These are phyloP conservation scores for Tachina fera DNA, from an alignment of 2,888 invertebrate genomes.

Conservation along the genomic window DNA sequence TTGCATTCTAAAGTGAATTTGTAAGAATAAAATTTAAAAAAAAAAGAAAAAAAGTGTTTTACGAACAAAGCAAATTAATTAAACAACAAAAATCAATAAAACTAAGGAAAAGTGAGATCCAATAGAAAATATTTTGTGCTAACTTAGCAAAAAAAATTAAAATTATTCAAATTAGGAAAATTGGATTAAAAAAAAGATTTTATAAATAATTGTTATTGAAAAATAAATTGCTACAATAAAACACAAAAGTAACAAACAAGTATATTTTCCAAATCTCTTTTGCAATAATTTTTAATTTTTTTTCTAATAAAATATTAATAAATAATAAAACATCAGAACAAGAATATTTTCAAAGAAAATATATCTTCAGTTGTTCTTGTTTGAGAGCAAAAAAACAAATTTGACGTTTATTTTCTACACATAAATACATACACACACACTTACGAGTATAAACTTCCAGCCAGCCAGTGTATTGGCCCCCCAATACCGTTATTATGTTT, in stretches of 20 bases:
- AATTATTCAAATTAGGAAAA: background rate
- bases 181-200: background rate
- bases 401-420: conserved; percentile 44
- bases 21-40: conserved; percentile 14
- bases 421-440: no score
- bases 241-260: conserved; percentile 5
- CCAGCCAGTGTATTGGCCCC: conserved; percentile 51
- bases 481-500: conserved; percentile 33
- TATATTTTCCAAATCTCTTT: background rate
- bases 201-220: background rate
- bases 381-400: conserved; percentile 31
- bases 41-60: background rate
- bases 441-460: conserved; percentile 3
- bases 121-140: conserved; percentile 38
- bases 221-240: background rate
- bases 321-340: conserved; percentile 10
- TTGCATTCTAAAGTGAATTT: conserved; percentile 31
- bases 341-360: conserved; percentile 22
- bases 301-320: conserved; percentile 42
- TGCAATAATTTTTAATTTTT: conserved; percentile 12
- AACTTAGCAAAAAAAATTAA: background rate
- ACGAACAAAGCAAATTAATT: conserved; percentile 7
- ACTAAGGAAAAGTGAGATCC: background rate
- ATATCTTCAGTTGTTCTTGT: conserved; percentile 59
- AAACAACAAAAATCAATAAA: conserved; percentile 15